Percentiles rank a stretch among this genome's conserved stretches.
These are phyloP conservation scores for Epinotia ramella DNA, from an alignment of 2,888 invertebrate genomes.

Conservation along the genomic window DNA sequence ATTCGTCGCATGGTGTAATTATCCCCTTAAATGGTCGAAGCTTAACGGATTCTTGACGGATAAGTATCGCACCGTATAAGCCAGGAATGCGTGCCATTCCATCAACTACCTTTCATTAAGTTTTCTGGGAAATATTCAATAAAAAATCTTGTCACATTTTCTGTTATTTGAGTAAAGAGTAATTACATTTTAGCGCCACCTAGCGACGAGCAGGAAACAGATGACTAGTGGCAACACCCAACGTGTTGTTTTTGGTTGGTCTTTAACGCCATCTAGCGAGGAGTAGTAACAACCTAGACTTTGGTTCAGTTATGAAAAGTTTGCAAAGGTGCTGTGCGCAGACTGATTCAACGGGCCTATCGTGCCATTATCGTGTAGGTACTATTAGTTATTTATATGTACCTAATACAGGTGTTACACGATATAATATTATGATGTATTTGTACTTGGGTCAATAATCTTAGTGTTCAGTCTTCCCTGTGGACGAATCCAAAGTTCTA, in stretches of 20 bases:
- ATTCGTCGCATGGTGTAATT: constrained; percentile 13
- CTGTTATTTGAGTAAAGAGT: not conserved
- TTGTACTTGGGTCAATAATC: too few species aligned
- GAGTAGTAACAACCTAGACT: too few species aligned
- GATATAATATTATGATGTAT: not conserved
- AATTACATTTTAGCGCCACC: not conserved
- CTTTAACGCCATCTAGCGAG: too few species aligned
- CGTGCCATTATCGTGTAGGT: too few species aligned
- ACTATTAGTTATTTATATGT: not conserved
- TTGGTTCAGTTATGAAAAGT: too few species aligned
- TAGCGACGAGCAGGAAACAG: not conserved
- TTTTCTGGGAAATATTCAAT: constrained; percentile 4
- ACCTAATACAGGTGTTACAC: not conserved
- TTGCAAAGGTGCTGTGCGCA: too few species aligned
- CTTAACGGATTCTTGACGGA: constrained; percentile 23
- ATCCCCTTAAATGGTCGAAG: constrained; percentile 14
- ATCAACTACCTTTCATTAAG: not conserved
- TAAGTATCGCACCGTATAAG: constrained; percentile 6
- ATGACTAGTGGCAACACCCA: too few species aligned
- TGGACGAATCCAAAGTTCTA: too few species aligned
- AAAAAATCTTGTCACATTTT: not conserved
- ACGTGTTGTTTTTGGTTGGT: too few species aligned
- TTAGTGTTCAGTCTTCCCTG: too few species aligned
- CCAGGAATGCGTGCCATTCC: constrained; percentile 6
- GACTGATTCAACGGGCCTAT: too few species aligned